Evolutionary conservation across 2,797 vertebrate genomes (phyloP), one percentile per base, ranked within the genome.

Genomic region (Zenarchopterus dispar): DNA sequence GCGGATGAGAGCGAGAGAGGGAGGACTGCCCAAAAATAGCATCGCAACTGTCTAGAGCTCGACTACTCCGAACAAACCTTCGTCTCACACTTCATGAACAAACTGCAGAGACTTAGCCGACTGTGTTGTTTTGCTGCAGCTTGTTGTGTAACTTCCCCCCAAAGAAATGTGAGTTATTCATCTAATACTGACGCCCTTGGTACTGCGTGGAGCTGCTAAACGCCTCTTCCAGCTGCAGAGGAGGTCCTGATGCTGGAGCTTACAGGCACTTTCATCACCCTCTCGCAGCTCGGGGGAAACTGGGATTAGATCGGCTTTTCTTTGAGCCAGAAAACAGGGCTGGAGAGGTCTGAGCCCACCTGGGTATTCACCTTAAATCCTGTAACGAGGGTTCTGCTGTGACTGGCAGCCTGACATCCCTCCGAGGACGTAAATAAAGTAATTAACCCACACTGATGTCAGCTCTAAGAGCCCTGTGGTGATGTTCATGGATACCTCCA

Each of bases 211-310:
- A 13, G 9, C 4, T 36, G 33, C 33, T 36, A 36, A 28, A 28
- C 13, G 33, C 4, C 33, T 13, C 33, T 13, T 10, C 33, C 9
- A 1, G 11, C 33, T 36, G 33, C 33, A 36, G 33, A 36, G 9
- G 33, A 36, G 9, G n/a, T 33, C 15, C 8, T 56, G 19, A 43
- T 61, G 18, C 0, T 23, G 26, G 0, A 33, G 2, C 0, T 73
- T 58, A 33, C 31, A 50, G 16, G 62, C 5, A 49, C 21, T 52
- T 70, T 56, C 26, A 70, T 60, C 55, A 68, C 3, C 4, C 4
- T 28, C 15, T 1, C 11, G 50, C 21, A 8, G 2, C 21, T 53
- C 2, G 2, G 26, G 26, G 26, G 1, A 17, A 49, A 53, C 39
- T 39, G 13, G 33, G 6, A 62, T 67, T 24, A 41, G 17, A 56